These are phyloP conservation scores for Machaerirhynchus nigripectus DNA, from an alignment of 2,113 vertebrate genomes.

Conservation along the genomic window DNA sequence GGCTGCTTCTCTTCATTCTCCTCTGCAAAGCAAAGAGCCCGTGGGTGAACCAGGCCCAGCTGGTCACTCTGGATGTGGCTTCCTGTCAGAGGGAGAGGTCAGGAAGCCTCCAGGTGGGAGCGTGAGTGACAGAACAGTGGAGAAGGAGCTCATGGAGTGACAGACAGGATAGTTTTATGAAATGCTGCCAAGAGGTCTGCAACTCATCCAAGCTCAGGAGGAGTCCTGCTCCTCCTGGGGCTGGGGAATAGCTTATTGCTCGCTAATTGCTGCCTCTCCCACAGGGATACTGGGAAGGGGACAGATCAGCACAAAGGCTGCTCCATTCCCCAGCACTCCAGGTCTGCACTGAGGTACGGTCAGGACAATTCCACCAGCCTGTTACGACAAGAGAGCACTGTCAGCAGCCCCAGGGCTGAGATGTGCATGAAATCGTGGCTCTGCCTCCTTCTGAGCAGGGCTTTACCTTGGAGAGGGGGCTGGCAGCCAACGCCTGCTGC, in stretches of 20 bases:
- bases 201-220: not conserved
- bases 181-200: not conserved
- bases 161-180: not conserved
- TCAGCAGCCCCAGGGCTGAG: not conserved
- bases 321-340: not conserved
- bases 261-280: not conserved
- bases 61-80: not conserved
- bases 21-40: constrained; percentile 72
- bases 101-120: not conserved
- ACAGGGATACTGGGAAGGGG: not conserved
- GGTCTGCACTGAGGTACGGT: not conserved
- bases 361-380: not conserved
- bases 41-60: not conserved
- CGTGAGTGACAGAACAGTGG: not conserved
- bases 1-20: constrained; percentile 78
- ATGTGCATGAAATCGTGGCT: not conserved
- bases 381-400: not conserved
- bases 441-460: not conserved
- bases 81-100: not conserved
- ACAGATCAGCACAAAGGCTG: not conserved
- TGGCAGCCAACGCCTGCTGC: not conserved
- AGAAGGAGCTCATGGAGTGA: not conserved
- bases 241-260: not conserved
- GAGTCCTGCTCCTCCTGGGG: not conserved
- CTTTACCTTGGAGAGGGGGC: not conserved